phyloP scores from a whole-genome alignment of 2,113 vertebrate genomes.

The Hydrolagus affinis region DNA sequence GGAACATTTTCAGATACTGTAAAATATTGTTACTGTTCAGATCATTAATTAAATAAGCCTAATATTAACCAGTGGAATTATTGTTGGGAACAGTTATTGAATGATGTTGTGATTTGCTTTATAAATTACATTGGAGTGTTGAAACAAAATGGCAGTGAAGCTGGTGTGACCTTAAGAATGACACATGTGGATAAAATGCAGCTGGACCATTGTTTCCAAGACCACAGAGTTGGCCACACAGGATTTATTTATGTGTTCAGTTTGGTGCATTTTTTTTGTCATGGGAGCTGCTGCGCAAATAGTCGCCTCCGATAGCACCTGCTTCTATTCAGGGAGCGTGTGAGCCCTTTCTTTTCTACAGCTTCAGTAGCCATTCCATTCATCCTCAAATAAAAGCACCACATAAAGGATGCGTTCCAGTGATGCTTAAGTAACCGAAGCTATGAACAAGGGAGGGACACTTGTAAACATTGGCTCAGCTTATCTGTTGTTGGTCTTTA shows the following conservation, averaged over 20 bases:
- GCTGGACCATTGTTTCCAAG: constrained; percentile 56
- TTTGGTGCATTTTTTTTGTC: constrained; percentile 49
- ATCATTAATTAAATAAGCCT: too few relatives aligned
- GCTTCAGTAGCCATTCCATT: constrained; percentile 55
- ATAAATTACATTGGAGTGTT: constrained; percentile 32
- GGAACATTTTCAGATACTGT: too few relatives aligned
- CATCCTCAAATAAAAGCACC: constrained; percentile 52
- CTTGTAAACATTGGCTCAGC: constrained; percentile 45
- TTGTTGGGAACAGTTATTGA: constrained; percentile 34
- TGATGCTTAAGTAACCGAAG: constrained; percentile 38
- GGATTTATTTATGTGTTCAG: constrained; percentile 54
- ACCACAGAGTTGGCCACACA: constrained; percentile 43
- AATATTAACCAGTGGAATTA: constrained; percentile 31
- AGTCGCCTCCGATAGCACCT: constrained; percentile 60
- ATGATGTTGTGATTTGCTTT: constrained; percentile 15
- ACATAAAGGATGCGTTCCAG: constrained; percentile 50
- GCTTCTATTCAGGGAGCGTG: constrained; percentile 47
- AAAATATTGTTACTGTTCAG: too few relatives aligned
- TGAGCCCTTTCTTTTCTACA: constrained; percentile 40
- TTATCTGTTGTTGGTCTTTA: constrained; percentile 39
- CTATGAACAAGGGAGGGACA: constrained; percentile 36
- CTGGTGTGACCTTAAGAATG: constrained; percentile 55
- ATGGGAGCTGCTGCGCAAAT: constrained; percentile 57
- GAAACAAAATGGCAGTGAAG: constrained; percentile 36
- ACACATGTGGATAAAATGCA: constrained; percentile 51